Conservation (phyloP, 2,113 vertebrate species). For the Dicerorhinus sumatrensis region DNA sequence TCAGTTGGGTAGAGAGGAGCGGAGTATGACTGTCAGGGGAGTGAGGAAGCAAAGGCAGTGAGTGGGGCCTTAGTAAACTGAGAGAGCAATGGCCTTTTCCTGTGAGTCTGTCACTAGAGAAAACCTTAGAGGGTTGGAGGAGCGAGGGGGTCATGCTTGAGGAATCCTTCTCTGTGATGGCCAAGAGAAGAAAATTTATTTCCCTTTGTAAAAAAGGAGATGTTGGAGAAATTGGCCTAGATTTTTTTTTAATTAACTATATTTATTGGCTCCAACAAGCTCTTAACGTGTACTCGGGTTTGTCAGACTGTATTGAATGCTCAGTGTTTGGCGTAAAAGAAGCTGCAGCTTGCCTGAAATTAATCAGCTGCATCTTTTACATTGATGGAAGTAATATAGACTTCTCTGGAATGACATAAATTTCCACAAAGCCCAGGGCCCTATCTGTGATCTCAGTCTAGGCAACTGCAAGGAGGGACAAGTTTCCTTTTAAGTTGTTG, state of each 20-base stretch:
- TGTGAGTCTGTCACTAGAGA: background rate
- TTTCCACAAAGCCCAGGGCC: conserved; percentile 6
- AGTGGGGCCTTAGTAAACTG: background rate
- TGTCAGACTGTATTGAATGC: background rate
- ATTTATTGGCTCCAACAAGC: background rate
- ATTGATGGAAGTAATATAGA: background rate
- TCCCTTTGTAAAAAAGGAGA: background rate
- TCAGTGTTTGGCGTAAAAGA: background rate
- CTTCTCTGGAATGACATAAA: background rate
- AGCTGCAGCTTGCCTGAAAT: background rate
- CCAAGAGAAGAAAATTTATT: background rate
- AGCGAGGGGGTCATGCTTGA: background rate
- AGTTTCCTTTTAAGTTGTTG: background rate
- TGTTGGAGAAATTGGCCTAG: background rate
- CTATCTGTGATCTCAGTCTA: background rate
- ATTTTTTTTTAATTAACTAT: background rate
- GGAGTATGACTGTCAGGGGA: background rate
- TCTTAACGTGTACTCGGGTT: background rate
- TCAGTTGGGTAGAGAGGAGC: background rate
- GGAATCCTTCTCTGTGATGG: background rate
- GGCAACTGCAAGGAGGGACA: background rate
- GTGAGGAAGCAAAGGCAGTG: background rate
- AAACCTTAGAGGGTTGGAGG: background rate
- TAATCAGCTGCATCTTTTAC: conserved; percentile 19
- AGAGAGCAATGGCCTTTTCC: background rate